Evolutionary conservation across 2,888 invertebrate genomes (phyloP), one percentile per base, ranked within the genome.

Genomic region (Trachelus iudaicus): DNA sequence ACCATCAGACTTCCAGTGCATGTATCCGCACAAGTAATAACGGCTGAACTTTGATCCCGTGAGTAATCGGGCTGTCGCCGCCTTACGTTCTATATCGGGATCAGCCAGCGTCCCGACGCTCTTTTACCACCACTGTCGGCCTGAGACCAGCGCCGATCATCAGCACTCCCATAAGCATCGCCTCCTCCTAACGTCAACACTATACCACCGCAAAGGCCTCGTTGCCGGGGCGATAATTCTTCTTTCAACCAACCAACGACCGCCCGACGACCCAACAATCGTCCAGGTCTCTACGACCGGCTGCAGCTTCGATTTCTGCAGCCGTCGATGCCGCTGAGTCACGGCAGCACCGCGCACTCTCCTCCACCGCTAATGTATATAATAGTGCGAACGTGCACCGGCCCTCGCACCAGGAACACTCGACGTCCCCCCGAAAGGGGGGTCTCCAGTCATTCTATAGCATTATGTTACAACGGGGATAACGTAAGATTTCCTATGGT

Each of bases 11-110:
- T 9, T 56, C 56, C 23, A 35, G 56, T 56, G 23, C 56, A 56
- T 23, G 15, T 56, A 23, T 23, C 23, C 23, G 56, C 23, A 9
- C 56, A 56, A 56, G 56, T 23, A 56, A 56, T 56, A 56, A 56
- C 23, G 87, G 82, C 81, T 84, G 87, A 89, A 88, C 89, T 89
- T 85, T 84, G 89, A 86, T 84, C 87, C 79, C 81, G 81, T 81
- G 85, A 86, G 85, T 85, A 86, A 88, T 88, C 87, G 86, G 82
- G 80, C 79, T 81, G 80, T 80, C 82, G 79, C 81, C 82, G 78
- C 56, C 73, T 71, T n/a, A 23, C 56, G 56, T 56, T 56, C 56
- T 56, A 56, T 56, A 56, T 56, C 56, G 56, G 56, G 56, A 56
- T 56, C 56, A 56, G 56, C 56, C 6, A 23, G 56, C 56, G 56